These are phyloP conservation scores for Phenganax subtilis DNA, from an alignment of 92 coral and sea anemone species.

Conservation along the genomic window DNA sequence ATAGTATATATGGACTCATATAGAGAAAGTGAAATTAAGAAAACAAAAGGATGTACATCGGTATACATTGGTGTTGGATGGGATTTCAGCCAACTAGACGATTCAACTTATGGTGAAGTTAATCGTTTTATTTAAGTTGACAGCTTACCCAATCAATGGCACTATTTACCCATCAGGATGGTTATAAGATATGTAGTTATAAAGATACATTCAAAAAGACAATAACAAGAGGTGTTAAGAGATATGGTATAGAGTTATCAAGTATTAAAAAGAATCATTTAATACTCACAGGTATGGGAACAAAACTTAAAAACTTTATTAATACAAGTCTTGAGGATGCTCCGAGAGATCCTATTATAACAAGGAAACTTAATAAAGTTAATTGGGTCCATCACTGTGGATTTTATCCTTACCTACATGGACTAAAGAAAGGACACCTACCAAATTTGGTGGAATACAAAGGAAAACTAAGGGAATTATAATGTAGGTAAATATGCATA, in stretches of 20 bases:
- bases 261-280: constrained; percentile 15
- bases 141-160: not conserved
- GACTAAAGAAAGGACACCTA: constrained; percentile 12
- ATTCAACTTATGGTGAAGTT: constrained; percentile 29
- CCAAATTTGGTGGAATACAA: no score
- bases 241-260: constrained; percentile 11
- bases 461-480: no score
- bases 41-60: not conserved
- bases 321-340: constrained; percentile 21
- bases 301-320: constrained; percentile 12
- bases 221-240: not conserved
- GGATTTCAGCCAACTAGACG: constrained; percentile 22
- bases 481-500: no score
- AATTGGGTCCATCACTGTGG: constrained; percentile 7
- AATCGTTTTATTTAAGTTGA: constrained; percentile 35
- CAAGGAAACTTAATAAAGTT: constrained; percentile 11
- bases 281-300: not conserved
- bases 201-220: constrained; percentile 19
- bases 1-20: no score
- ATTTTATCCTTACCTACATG: constrained; percentile 10
- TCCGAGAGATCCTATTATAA: not conserved
- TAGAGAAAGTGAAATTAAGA: no score
- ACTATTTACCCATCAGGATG: constrained; percentile 12
- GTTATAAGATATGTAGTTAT: constrained; percentile 37
- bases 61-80: constrained; percentile 43